Evolutionary conservation across 2,113 vertebrate species (phyloP).

Genomic region (Coreoperca whiteheadi): DNA sequence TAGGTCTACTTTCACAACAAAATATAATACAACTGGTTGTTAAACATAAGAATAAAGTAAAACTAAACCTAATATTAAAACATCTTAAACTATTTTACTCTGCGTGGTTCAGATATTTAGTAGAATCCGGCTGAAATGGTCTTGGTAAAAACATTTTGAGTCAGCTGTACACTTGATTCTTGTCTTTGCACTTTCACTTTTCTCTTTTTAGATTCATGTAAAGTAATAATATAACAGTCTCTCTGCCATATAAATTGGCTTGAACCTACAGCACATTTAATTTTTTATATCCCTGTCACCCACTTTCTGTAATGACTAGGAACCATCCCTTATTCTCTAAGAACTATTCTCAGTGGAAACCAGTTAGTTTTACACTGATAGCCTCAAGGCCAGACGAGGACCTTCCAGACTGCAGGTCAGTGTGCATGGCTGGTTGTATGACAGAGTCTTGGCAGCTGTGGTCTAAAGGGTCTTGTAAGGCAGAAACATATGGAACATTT

Average conservation of each 20-base stretch:
- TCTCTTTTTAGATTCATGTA: neutral
- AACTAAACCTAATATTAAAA: conserved; percentile 21
- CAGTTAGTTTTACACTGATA: conserved; percentile 13
- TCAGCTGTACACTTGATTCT: too few relatives aligned
- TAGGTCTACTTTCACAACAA: conserved; percentile 1
- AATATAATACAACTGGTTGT: neutral
- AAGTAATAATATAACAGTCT: neutral
- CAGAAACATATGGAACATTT: conserved; percentile 33
- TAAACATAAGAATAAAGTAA: neutral
- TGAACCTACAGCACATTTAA: conserved; percentile 11
- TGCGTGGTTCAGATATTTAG: neutral
- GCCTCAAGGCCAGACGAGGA: conserved; percentile 46
- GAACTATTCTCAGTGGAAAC: conserved; percentile 33
- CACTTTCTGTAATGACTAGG: conserved; percentile 19
- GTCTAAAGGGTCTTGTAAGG: conserved; percentile 50
- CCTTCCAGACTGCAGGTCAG: conserved; percentile 62
- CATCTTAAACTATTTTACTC: neutral
- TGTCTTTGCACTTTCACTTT: neutral
- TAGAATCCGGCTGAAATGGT: neutral
- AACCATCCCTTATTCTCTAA: neutral
- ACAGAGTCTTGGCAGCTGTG: conserved; percentile 69
- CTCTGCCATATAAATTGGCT: conserved; percentile 34
- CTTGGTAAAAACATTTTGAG: neutral
- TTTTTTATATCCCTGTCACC: conserved; percentile 19
- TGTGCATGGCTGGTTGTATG: conserved; percentile 50